Evolutionary conservation across 2,113 vertebrate species (phyloP).

Genomic region (Buteo buteo): DNA sequence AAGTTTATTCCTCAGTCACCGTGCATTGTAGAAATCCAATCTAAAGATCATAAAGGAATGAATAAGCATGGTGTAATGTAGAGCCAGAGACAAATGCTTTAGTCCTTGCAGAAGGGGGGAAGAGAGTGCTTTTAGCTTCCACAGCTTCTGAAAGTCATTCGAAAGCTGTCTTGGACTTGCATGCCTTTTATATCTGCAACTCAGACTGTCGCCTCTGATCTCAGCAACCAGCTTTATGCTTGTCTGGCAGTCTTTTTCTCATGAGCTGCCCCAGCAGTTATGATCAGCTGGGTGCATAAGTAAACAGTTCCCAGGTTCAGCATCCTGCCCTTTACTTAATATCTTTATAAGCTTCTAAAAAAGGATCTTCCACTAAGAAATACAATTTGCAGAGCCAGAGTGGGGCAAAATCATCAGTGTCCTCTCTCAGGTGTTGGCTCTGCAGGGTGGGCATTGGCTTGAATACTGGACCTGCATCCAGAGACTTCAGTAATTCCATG

Average conservation of each 20-base stretch:
- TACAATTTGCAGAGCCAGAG: background rate
- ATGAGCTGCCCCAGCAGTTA: background rate
- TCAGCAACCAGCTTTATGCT: background rate
- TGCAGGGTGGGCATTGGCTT: background rate
- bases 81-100: background rate
- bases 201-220: background rate
- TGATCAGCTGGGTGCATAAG: background rate
- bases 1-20: background rate
- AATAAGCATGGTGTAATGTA: constrained; percentile 1
- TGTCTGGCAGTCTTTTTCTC: constrained; percentile 8
- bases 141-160: background rate
- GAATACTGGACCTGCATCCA: background rate
- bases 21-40: background rate
- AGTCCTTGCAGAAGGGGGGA: background rate
- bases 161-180: background rate
- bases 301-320: constrained; percentile 31
- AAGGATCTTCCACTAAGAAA: background rate
- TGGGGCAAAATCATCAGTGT: background rate
- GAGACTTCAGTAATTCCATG: background rate
- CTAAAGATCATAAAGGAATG: background rate
- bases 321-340: background rate
- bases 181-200: background rate
- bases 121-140: background rate
- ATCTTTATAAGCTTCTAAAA: background rate
- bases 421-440: background rate